Percentiles rank a stretch among this genome's conserved stretches.
phyloP scores from a whole-genome alignment of 1,140 invertebrate genomes.

The Leptopilina boulardi region DNA sequence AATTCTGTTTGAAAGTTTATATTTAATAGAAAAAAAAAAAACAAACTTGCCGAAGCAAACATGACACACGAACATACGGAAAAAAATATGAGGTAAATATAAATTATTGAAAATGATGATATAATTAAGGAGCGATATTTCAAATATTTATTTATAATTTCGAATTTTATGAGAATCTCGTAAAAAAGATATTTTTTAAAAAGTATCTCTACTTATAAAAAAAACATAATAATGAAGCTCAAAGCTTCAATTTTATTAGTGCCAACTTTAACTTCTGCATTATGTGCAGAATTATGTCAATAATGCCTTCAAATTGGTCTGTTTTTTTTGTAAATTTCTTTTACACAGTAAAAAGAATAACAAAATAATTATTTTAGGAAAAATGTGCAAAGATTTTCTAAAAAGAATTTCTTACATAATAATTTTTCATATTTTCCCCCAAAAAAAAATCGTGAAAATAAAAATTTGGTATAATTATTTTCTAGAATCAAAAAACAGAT shows the following conservation, averaged over 20 bases:
- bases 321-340: constrained; percentile 6
- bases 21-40: neutral
- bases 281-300: constrained; percentile 9
- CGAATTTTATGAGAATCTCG: constrained; percentile 27
- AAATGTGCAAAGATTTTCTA: too few species aligned
- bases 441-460: too few species aligned
- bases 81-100: neutral
- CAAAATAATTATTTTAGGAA: too few species aligned
- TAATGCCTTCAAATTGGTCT: constrained; percentile 6
- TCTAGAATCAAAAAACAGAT: neutral
- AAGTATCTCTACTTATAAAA: neutral
- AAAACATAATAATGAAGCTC: neutral
- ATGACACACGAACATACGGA: neutral
- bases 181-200: constrained; percentile 32
- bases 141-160: constrained; percentile 24
- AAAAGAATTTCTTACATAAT: too few species aligned
- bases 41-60: constrained; percentile 1
- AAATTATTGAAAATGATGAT: neutral
- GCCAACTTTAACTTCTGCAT: neutral
- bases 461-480: too few species aligned
- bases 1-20: constrained; percentile 16
- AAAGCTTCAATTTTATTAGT: neutral
- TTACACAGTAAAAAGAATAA: too few species aligned
- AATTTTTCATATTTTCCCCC: too few species aligned
- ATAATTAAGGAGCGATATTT: neutral